Conservation (phyloP, 2,888 invertebrate species). For the Callyntrura sp. region DNA sequence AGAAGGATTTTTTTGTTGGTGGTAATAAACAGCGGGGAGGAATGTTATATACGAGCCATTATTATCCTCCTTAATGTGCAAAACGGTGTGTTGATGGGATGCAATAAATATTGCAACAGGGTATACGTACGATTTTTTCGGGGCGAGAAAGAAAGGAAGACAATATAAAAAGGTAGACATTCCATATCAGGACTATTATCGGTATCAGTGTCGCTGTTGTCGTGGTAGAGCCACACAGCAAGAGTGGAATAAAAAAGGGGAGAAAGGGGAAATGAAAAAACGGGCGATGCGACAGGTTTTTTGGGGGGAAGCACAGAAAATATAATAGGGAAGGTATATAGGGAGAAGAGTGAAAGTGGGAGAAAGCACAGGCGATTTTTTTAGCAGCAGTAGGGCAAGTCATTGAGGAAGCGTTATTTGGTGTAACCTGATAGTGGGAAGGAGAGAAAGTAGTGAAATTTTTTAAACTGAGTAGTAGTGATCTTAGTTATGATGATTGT, state of each 20-base stretch:
- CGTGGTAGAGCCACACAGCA: not conserved
- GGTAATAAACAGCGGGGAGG: conserved; percentile 60
- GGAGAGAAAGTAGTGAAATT: no score
- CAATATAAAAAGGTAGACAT: conserved; percentile 35
- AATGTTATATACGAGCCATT: conserved; percentile 64
- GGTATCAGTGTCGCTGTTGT: no score
- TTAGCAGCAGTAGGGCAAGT: no score
- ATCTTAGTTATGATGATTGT: conserved; percentile 13
- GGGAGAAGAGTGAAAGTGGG: no score
- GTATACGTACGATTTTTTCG: conserved; percentile 16
- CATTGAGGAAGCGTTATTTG: no score
- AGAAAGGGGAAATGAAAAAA: conserved; percentile 49
- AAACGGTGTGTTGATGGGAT: conserved; percentile 75
- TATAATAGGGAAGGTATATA: no score
- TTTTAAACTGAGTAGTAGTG: no score
- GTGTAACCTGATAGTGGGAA: no score
- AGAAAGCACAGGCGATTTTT: no score
- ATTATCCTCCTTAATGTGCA: conserved; percentile 76
- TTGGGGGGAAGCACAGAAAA: conserved; percentile 2
- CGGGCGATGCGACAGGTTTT: conserved; percentile 67
- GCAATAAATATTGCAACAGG: conserved; percentile 71
- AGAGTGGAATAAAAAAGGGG: no score
- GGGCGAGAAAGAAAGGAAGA: not conserved
- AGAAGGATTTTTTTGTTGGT: no score
- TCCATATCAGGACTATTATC: no score